Evolutionary conservation across 2,888 invertebrate genomes (phyloP).

Genomic region (Callosobruchus maculatus): DNA sequence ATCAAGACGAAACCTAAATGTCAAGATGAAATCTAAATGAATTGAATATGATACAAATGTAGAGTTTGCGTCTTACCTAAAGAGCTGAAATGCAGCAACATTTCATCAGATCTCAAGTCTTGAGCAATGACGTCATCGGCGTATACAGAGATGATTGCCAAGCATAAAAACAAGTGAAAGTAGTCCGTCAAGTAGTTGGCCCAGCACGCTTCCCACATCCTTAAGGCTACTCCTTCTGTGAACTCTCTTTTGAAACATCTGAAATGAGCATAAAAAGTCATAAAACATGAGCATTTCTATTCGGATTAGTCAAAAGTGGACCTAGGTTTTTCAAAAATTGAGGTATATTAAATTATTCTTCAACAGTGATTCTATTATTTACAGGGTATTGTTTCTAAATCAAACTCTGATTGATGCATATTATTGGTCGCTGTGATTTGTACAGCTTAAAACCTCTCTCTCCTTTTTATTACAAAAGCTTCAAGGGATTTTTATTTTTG

Average conservation of each 20-base stretch:
- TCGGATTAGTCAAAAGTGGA: too few relatives aligned
- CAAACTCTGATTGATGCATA: too few relatives aligned
- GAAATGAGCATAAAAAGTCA: constrained; percentile 28
- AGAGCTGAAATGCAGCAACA: constrained; percentile 91
- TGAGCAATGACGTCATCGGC: constrained; percentile 91
- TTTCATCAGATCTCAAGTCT: constrained; percentile 88
- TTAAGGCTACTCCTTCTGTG: constrained; percentile 79
- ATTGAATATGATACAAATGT: background rate
- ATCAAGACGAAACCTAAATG: too few relatives aligned
- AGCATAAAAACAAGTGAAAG: constrained; percentile 91
- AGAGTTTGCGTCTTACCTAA: constrained; percentile 54
- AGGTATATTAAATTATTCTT: too few relatives aligned
- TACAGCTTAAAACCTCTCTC: too few relatives aligned
- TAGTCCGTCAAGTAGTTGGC: constrained; percentile 94
- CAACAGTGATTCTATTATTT: too few relatives aligned
- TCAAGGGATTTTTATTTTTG: too few relatives aligned
- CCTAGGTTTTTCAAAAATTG: too few relatives aligned
- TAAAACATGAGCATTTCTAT: background rate
- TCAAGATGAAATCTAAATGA: too few relatives aligned
- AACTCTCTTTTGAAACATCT: constrained; percentile 92
- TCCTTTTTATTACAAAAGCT: too few relatives aligned
- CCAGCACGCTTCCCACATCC: constrained; percentile 98
- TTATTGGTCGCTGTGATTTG: too few relatives aligned
- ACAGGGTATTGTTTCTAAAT: too few relatives aligned
- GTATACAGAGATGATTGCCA: constrained; percentile 90